A percentile compares a stretch with the other conserved stretches of the same genome.
phyloP scores from a whole-genome alignment of 2,888 invertebrate genomes.

The Plagodis pulveraria region DNA sequence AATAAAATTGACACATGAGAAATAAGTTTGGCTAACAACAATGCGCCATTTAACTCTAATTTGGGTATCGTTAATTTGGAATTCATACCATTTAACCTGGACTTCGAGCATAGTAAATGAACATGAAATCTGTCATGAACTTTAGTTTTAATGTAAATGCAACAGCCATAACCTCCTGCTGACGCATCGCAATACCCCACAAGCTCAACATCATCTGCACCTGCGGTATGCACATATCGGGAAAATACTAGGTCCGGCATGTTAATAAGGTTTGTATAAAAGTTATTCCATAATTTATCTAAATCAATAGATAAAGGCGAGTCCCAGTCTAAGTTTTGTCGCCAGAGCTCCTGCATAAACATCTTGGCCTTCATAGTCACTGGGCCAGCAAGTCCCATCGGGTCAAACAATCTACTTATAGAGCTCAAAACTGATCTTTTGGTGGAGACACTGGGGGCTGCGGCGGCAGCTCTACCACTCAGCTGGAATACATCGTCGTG shows the following conservation, averaged over 20 bases:
- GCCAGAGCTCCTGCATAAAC: constrained; percentile 4
- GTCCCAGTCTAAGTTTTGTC: constrained; percentile 2
- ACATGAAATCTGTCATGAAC: too few relatives aligned
- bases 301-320: constrained; percentile 5
- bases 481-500: neutral
- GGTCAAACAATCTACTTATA: too few relatives aligned
- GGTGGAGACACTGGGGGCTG: neutral
- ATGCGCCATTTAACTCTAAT: too few relatives aligned
- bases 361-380: constrained; percentile 7
- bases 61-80: too few relatives aligned
- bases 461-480: neutral
- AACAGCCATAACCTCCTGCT: too few relatives aligned
- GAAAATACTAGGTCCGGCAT: neutral
- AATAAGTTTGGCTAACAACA: too few relatives aligned
- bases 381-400: neutral
- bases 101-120: too few relatives aligned
- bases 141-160: too few relatives aligned
- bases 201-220: neutral
- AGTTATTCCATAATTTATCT: constrained; percentile 1
- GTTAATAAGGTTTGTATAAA: neutral
- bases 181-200: neutral
- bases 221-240: neutral
- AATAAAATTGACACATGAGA: too few relatives aligned
- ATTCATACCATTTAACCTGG: too few relatives aligned
- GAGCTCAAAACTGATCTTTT: too few relatives aligned